Evolutionary conservation across 2,797 vertebrate genomes (phyloP).

Genomic region (Lates japonicus): DNA sequence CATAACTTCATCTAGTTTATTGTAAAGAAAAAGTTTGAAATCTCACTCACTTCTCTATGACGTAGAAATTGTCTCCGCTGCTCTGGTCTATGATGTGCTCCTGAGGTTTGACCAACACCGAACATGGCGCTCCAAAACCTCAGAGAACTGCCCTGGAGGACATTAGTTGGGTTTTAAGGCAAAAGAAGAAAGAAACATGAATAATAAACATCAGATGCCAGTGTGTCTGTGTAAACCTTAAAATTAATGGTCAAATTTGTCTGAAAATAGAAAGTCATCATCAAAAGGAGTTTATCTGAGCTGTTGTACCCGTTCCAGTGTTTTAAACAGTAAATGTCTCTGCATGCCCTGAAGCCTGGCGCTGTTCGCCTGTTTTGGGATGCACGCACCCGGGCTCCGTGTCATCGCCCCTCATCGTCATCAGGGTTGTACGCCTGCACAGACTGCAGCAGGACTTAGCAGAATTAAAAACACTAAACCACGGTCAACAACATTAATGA

Average conservation of each 20-base stretch:
- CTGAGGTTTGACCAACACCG: constrained; percentile 90
- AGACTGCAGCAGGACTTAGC: constrained; percentile 85
- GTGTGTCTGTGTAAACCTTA: too few relatives aligned
- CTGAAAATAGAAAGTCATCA: neutral
- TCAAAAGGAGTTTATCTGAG: neutral
- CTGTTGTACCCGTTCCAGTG: constrained; percentile 91
- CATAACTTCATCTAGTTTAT: neutral
- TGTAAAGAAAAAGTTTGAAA: neutral
- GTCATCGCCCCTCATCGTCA: constrained; percentile 94
- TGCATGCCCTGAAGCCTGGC: constrained; percentile 94
- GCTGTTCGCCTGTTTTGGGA: constrained; percentile 94
- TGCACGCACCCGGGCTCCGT: constrained; percentile 90
- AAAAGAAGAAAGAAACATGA: neutral
- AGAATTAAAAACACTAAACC: neutral
- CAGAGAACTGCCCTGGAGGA: constrained; percentile 91
- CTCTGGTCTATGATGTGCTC: constrained; percentile 97
- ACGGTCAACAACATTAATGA: neutral
- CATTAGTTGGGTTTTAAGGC: neutral
- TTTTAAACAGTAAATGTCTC: constrained; percentile 96
- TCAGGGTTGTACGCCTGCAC: constrained; percentile 96
- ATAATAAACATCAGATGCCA: neutral
- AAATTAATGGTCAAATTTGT: too few relatives aligned
- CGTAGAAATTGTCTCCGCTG: constrained; percentile 97
- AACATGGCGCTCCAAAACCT: constrained; percentile 98
- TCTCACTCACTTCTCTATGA: constrained; percentile 89